Evolutionary conservation across 2,113 vertebrate genomes (phyloP).

Genomic region (Pungitius pungitius): DNA sequence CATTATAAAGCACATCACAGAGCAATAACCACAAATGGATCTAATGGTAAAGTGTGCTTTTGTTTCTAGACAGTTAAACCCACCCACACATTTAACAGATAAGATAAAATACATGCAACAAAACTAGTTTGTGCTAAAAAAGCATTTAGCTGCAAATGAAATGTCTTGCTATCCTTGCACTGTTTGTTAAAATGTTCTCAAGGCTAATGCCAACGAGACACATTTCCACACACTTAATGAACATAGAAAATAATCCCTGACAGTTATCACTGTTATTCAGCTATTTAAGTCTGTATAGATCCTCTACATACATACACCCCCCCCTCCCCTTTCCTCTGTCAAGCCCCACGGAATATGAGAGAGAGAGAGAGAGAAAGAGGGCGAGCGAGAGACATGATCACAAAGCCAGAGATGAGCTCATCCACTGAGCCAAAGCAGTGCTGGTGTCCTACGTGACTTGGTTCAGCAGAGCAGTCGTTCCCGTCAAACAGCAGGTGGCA

Average conservation of each 20-base stretch:
- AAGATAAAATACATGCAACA: background rate
- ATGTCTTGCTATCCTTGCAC: slow-evolving; percentile 10
- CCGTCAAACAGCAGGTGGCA: slow-evolving; percentile 72
- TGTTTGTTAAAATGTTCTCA: slow-evolving; percentile 15
- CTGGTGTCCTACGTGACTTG: slow-evolving; percentile 74
- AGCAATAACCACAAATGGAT: slow-evolving; percentile 25
- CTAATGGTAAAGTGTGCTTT: slow-evolving; percentile 10
- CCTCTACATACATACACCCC: slow-evolving; percentile 14
- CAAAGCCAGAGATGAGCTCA: slow-evolving; percentile 71
- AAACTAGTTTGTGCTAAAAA: slow-evolving; percentile 4
- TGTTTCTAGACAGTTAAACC: slow-evolving; percentile 22
- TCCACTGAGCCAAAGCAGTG: slow-evolving; percentile 58
- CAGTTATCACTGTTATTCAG: slow-evolving; percentile 26
- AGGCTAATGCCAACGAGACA: background rate
- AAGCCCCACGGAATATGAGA: slow-evolving; percentile 28
- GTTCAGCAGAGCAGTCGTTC: slow-evolving; percentile 20
- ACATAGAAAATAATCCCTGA: slow-evolving; percentile 47
- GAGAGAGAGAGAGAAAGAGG: slow-evolving; percentile 23
- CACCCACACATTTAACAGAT: background rate
- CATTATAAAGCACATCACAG: slow-evolving; percentile 7
- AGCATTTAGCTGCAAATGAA: slow-evolving; percentile 3
- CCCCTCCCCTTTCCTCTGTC: slow-evolving; percentile 26
- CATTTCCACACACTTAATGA: slow-evolving; percentile 45
- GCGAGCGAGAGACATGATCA: slow-evolving; percentile 38
- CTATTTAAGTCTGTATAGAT: slow-evolving; percentile 39